Conservation (phyloP, 2,797 vertebrate species). For the Epinephelus malabaricus region DNA sequence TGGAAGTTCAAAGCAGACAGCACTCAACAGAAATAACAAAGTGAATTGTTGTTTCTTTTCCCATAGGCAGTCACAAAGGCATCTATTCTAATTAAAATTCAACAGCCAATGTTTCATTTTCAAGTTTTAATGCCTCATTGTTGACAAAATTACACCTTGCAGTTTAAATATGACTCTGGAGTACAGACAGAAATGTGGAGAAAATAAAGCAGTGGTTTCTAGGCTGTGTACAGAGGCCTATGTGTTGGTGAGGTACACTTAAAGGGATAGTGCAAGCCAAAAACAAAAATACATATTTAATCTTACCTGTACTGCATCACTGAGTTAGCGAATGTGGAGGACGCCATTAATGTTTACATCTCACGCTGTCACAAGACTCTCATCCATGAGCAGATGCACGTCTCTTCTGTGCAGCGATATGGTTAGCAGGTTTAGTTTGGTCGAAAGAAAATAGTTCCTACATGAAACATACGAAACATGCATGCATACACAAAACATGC, state of each 20-base stretch:
- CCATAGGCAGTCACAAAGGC: conserved; percentile 15
- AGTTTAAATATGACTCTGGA: conserved; percentile 3
- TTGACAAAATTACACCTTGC: conserved; percentile 25
- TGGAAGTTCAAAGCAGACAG: conserved; percentile 63
- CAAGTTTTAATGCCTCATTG: conserved; percentile 12
- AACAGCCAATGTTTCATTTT: conserved; percentile 8
- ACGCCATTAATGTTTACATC: no score
- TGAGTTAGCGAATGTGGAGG: no score
- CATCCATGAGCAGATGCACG: no score
- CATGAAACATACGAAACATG: no score
- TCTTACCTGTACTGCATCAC: no score
- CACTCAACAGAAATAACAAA: conserved; percentile 58
- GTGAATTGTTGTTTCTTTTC: conserved; percentile 33
- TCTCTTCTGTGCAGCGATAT: no score
- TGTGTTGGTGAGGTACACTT: background rate
- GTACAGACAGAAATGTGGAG: conserved; percentile 2
- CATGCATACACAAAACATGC: no score
- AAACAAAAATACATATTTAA: no score
- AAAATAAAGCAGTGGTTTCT: background rate
- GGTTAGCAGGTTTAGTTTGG: no score
- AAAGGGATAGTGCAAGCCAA: no score
- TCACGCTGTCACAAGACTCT: no score
- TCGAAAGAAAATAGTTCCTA: no score
- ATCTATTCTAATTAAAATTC: conserved; percentile 36
- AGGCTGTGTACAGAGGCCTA: background rate